These are phyloP conservation scores for Dolichopus griseipennis DNA, from an alignment of 2,888 invertebrate species.

Conservation along the genomic window DNA sequence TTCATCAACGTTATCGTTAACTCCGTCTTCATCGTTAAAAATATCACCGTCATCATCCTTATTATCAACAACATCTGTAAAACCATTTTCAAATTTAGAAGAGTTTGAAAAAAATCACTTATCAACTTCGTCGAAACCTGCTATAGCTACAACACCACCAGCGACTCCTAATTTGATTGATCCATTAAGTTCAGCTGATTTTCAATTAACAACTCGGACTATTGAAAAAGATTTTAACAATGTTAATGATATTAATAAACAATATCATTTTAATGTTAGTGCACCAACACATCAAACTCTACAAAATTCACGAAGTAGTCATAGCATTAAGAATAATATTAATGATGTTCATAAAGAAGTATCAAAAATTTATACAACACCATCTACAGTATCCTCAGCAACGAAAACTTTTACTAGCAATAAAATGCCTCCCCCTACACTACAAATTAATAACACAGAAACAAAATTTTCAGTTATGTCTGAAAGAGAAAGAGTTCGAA, in stretches of 20 bases:
- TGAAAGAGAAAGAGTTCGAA: constrained; percentile 61
- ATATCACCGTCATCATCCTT: constrained; percentile 20
- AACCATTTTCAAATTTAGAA: constrained; percentile 11
- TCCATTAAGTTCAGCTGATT: constrained; percentile 24
- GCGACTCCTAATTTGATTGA: constrained; percentile 21
- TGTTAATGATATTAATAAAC: constrained; percentile 20
- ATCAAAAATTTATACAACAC: constrained; percentile 17
- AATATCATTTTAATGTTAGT: constrained; percentile 19
- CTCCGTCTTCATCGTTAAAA: neutral
- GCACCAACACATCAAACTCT: constrained; percentile 19
- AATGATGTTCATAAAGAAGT: neutral
- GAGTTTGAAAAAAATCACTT: neutral
- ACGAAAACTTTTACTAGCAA: constrained; percentile 20
- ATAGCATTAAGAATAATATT: constrained; percentile 20
- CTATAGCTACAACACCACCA: constrained; percentile 8
- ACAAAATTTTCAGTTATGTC: constrained; percentile 25
- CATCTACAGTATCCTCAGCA: constrained; percentile 29
- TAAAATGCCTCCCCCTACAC: constrained; percentile 18
- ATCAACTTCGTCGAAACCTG: neutral
- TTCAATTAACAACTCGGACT: constrained; percentile 26
- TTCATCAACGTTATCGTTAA: constrained; percentile 7
- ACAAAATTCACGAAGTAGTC: constrained; percentile 14
- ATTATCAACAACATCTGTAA: constrained; percentile 20
- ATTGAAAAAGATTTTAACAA: constrained; percentile 25
- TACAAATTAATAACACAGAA: constrained; percentile 2